Conservation (phyloP, 2,888 invertebrate genomes). For the Caenorhabditis sp. region DNA sequence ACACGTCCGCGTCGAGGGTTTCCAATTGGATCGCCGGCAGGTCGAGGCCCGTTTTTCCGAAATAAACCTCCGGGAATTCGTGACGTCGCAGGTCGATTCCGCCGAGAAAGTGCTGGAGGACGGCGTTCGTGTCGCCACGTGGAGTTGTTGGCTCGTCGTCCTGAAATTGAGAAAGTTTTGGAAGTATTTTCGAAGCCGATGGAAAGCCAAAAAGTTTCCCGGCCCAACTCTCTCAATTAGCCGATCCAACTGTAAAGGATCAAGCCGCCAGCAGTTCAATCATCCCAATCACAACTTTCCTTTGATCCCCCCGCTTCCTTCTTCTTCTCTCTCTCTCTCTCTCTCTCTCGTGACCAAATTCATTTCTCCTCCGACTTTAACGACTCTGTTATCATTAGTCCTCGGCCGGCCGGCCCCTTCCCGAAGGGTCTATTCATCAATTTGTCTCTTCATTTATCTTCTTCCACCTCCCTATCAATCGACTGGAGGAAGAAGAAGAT, state of each 20-base stretch:
- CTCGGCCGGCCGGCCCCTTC: slow-evolving; percentile 9
- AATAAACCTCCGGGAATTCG: slow-evolving; percentile 69
- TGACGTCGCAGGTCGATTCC: slow-evolving; percentile 61
- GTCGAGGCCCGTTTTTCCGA: slow-evolving; percentile 70
- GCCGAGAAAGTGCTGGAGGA: slow-evolving; percentile 54
- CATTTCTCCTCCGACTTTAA: no score
- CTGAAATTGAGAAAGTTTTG: no score
- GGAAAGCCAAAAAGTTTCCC: background rate
- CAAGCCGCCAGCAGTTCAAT: no score
- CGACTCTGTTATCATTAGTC: slow-evolving; percentile 35
- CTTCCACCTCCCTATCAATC: slow-evolving; percentile 4
- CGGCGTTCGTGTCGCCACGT: slow-evolving; percentile 51
- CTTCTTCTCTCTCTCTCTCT: no score
- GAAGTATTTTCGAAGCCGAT: no score
- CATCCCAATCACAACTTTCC: no score
- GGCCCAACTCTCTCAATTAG: background rate
- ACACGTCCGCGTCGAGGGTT: slow-evolving; percentile 59
- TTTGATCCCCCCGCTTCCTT: no score
- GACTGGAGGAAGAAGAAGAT: background rate
- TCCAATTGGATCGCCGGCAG: slow-evolving; percentile 65
- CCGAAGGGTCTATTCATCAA: slow-evolving; percentile 44
- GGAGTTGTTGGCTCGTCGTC: slow-evolving; percentile 60
- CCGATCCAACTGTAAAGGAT: no score
- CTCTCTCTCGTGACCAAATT: no score
- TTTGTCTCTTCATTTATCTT: slow-evolving; percentile 53